Base-by-base conservation (phyloP, 64 coral and sea anemone genomes). In the Orbicella faveolata region DNA sequence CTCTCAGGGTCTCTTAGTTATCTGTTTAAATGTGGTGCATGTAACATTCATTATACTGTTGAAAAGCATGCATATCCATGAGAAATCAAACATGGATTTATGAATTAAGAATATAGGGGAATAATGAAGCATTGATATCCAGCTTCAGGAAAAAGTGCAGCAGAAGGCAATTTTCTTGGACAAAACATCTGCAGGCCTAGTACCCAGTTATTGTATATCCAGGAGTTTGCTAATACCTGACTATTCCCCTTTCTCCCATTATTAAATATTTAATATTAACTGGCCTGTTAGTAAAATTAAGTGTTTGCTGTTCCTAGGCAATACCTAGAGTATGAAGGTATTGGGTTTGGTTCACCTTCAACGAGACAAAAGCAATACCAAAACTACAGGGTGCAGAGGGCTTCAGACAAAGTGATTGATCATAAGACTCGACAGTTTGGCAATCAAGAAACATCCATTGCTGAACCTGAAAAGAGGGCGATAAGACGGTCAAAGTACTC, bases 391-490 rank as follows among this genome's bases (percentile, higher is more conserved):
- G 91, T 96, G 37, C 88, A 89, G 73, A 93, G 90, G 75, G 95
- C 95, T 79, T 80, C 87, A 17, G 95, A 96, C 73, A 92, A 89
- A 61, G 92, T 96, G 59, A 66, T 93, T 34, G 80, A 93, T 67
- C 89, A 91, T 55, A 96, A 93, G 70, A 94, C 88, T 26, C 80
- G 70, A 18, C 88, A 91, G 21, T 52, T 94, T 90, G 95, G 92
- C 53, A 77, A 92, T 64, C 88, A 96, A 39, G 92, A 94, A 80
- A 96, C 95, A 88, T 96, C 95, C 1, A 96, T 96, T 80, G 95
- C 95, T 9, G 61, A 88, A 25, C 83, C 95, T 75, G 95, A 96
- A 84, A 96, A 94, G 76, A 93, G 83, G 75, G 92, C 95, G 5
- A 96, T 96, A 33, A 76, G 73, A 17, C 87, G 82, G 74, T 66